Conservation (phyloP, 2,113 vertebrate species). For the Cheirogaleus medius region DNA sequence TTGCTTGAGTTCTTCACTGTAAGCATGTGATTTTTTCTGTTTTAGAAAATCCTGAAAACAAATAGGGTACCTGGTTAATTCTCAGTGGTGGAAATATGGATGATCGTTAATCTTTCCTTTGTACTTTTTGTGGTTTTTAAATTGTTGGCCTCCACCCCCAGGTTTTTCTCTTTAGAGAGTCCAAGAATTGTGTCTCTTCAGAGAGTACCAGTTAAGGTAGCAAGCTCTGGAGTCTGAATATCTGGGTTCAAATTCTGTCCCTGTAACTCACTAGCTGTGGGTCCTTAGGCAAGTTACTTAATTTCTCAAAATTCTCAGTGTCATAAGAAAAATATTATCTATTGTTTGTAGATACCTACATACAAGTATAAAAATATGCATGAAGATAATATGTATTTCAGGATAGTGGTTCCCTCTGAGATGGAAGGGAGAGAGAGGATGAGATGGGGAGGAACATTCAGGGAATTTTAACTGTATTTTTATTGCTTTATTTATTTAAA, state of each 20-base stretch:
- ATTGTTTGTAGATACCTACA: not conserved
- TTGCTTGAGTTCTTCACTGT: not conserved
- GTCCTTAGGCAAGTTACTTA: not conserved
- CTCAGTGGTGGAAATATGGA: not conserved
- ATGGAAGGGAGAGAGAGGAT: not conserved
- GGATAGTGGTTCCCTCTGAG: not conserved
- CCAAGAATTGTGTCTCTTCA: not conserved
- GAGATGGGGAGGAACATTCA: not conserved
- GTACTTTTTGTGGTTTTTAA: not conserved
- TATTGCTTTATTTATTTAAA: not conserved
- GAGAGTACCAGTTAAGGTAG: not conserved
- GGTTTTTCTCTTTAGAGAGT: slow-evolving; percentile 9
- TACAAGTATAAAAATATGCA: not conserved
- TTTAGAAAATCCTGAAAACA: not conserved
- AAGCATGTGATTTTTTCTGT: not conserved
- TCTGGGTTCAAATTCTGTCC: slow-evolving; percentile 26
- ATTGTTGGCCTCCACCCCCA: not conserved
- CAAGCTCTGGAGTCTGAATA: not conserved
- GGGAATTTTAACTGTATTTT: not conserved
- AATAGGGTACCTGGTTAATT: not conserved
- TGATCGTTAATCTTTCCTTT: not conserved
- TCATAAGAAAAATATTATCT: not conserved
- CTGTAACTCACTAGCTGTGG: not conserved
- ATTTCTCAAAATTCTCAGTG: not conserved
- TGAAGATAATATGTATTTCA: not conserved